Percentiles rank a stretch among this genome's conserved stretches.
Conservation (phyloP, 2,888 invertebrate species). For the Folsomia candida region DNA sequence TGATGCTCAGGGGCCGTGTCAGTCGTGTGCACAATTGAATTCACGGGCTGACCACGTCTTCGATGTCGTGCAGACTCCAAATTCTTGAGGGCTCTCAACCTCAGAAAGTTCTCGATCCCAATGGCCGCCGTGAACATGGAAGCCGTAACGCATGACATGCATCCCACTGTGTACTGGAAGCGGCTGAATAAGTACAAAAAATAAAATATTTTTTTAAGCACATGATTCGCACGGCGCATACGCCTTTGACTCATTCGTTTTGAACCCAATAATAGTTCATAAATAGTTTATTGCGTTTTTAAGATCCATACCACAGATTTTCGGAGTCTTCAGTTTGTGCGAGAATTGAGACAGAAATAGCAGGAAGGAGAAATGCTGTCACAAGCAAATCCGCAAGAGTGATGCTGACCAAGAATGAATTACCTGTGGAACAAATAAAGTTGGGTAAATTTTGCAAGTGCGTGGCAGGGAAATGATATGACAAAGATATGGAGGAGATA, state of each 20-base stretch:
- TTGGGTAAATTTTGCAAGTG: no score
- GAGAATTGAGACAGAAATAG: constrained; percentile 65
- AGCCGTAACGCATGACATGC: constrained; percentile 46
- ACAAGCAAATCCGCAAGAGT: constrained; percentile 71
- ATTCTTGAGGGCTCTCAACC: constrained; percentile 39
- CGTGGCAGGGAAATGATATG: neutral
- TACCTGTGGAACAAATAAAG: constrained; percentile 60
- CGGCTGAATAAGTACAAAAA: constrained; percentile 53
- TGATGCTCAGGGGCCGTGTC: constrained; percentile 21
- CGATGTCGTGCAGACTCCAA: constrained; percentile 31
- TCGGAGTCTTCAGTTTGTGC: constrained; percentile 57
- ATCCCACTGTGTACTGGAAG: constrained; percentile 55
- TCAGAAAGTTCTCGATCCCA: constrained; percentile 49
- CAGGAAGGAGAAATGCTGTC: constrained; percentile 67
- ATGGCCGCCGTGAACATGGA: constrained; percentile 44
- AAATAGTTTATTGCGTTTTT: no score
- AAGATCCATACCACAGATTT: constrained; percentile 49
- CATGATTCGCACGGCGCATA: no score
- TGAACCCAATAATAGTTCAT: no score
- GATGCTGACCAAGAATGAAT: constrained; percentile 68
- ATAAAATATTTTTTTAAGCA: neutral
- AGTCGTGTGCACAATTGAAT: constrained; percentile 9
- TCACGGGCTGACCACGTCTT: constrained; percentile 25
- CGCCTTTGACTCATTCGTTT: no score
- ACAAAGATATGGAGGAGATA: neutral